phyloP scores from a whole-genome alignment of 2,888 invertebrate genomes.

The Drosophila gaucha region DNA sequence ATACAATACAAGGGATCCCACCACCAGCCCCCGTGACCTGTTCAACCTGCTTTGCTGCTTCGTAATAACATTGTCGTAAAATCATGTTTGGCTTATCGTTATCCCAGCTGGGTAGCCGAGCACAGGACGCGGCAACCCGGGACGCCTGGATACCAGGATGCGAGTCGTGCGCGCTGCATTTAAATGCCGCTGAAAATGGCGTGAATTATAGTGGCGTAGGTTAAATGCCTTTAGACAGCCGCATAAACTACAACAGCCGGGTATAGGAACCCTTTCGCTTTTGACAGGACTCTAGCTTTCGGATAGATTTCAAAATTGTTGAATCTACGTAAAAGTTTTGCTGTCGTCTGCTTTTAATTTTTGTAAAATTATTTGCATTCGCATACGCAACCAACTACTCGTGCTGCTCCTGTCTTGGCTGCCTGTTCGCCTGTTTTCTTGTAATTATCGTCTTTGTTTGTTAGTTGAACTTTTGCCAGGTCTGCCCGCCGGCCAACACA shows the following conservation, averaged over 20 bases:
- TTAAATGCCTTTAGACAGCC: constrained; percentile 82
- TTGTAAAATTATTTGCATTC: constrained; percentile 73
- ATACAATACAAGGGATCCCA: constrained; percentile 47
- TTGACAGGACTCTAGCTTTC: constrained; percentile 44
- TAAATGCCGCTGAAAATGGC: constrained; percentile 78
- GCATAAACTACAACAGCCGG: constrained; percentile 72
- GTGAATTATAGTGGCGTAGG: constrained; percentile 84
- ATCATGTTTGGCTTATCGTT: constrained; percentile 82
- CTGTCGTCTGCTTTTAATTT: constrained; percentile 74
- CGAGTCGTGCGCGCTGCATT: constrained; percentile 71
- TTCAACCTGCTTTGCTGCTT: constrained; percentile 47
- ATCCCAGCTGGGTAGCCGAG: constrained; percentile 50
- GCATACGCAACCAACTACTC: constrained; percentile 46
- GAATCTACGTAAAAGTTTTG: constrained; percentile 54
- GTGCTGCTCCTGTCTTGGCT: constrained; percentile 5
- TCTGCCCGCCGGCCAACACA: constrained; percentile 78
- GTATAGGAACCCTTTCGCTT: constrained; percentile 70
- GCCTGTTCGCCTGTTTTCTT: constrained; percentile 64
- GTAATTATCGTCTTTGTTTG: constrained; percentile 82
- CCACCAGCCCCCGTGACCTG: constrained; percentile 8
- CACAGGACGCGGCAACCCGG: constrained; percentile 33
- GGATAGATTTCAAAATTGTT: constrained; percentile 60
- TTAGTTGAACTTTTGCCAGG: constrained; percentile 75
- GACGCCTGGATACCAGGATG: constrained; percentile 46
- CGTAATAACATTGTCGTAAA: constrained; percentile 83